Base-by-base conservation (phyloP, 2,113 vertebrate genomes). In the Embiotoca jacksoni region DNA sequence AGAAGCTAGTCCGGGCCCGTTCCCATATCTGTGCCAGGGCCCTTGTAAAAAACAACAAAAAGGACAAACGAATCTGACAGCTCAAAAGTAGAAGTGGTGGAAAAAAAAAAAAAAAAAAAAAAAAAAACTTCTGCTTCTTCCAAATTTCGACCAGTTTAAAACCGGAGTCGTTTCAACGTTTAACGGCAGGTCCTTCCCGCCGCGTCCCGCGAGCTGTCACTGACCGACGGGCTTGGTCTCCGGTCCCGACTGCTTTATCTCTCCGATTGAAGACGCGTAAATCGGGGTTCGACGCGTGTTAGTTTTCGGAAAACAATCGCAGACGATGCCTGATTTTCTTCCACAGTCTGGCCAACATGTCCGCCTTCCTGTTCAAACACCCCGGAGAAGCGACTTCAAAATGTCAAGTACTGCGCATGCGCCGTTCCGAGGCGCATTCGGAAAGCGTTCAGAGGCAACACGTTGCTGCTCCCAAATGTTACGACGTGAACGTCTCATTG, bases 331-430 rank as follows among this genome's bases (percentile, higher is more conserved):
- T 81, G 86, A 94, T 89, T 92, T 91, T 93, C 92, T 93, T 90
- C 89, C 89, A 85, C 92, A 86, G 92, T 77, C 87, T 81, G 90
- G 85, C 93, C 95, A 97, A 97, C 94, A 97, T 97, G 96, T 97
- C 96, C 96, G 96, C 96, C 96, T 97, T 97, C 96, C 96, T 96
- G 96, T 97, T 96, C 96, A 95, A 97, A 96, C 95, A 93, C 82
- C 76, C 85, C 72, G 72, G 86, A 93, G 90, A 71, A 88, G 85
- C 78, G 30, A 87, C 91, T 93, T 91, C 86, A 86, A 93, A 90
- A 90, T 64, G 68, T 54, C 84, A 69, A 14, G 23, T 2, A 92
- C 32, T 80, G 91, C 95, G 96, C 96, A 95, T 92, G 96, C 89
- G 94, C 91, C 0, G 0, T 8, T 15, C 1, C 3, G 53, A 64